These are phyloP conservation scores for Spea hammondii DNA, from an alignment of 2,797 vertebrate species.

Conservation along the genomic window DNA sequence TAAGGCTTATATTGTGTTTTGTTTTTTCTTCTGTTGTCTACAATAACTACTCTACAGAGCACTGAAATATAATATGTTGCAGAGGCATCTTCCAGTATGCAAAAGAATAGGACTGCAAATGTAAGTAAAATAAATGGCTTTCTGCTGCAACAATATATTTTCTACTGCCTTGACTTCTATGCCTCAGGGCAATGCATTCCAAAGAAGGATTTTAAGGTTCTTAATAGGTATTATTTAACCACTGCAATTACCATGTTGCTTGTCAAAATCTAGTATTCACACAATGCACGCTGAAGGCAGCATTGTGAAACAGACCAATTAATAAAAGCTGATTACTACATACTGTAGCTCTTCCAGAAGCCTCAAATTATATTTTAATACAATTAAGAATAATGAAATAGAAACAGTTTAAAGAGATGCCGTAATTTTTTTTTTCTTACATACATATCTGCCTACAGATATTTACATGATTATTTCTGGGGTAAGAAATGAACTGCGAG, in stretches of 20 bases:
- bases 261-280: background rate
- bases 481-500: no score
- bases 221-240: background rate
- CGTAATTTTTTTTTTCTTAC: no score
- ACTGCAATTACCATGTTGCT: background rate
- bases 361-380: no score
- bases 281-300: no score
- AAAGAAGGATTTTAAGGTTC: background rate
- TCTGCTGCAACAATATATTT: background rate
- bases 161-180: background rate
- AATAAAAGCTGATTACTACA: no score
- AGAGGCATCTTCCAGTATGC: background rate
- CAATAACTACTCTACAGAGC: background rate
- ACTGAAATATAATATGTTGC: background rate
- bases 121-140: slow-evolving; percentile 15
- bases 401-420: no score
- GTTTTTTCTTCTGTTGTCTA: background rate
- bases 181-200: background rate
- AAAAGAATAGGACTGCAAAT: background rate
- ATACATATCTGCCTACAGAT: no score
- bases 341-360: no score
- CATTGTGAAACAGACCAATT: no score
- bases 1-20: no score
- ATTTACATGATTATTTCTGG: no score
- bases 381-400: no score